Conservation (phyloP, 2,113 vertebrate species). For the Penelope pileata region DNA sequence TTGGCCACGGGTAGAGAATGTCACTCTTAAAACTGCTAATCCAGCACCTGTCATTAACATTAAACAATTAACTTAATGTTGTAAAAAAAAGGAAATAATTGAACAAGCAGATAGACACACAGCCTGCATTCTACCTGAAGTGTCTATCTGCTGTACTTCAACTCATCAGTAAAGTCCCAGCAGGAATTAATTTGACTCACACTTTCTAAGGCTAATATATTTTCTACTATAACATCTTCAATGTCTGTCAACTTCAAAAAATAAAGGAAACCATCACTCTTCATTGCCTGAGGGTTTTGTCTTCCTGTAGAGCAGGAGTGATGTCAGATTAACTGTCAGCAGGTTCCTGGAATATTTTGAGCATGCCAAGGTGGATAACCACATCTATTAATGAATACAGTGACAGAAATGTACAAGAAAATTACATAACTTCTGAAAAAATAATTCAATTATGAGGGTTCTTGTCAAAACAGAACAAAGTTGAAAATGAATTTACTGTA, state of each 20-base stretch:
- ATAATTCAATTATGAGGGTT: background rate
- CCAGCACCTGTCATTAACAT: background rate
- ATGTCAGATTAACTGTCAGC: background rate
- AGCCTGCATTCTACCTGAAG: background rate
- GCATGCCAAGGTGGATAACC: background rate
- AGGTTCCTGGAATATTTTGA: background rate
- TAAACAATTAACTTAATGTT: background rate
- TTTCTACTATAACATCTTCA: background rate
- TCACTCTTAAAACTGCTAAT: background rate
- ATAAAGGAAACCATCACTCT: background rate
- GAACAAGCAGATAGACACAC: background rate
- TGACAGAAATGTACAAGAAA: background rate
- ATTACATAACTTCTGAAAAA: background rate
- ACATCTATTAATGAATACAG: background rate
- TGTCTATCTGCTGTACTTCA: background rate
- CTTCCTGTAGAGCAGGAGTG: background rate
- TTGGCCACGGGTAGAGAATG: background rate
- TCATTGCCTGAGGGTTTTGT: background rate
- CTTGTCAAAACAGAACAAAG: background rate
- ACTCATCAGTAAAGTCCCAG: background rate
- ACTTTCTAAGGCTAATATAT: background rate
- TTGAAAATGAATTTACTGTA: background rate
- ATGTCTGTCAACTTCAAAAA: background rate
- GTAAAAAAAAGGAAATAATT: background rate
- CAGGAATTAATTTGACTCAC: background rate